Conservation (phyloP, 1,140 invertebrate genomes). For the Drosophila kurseongensis region DNA sequence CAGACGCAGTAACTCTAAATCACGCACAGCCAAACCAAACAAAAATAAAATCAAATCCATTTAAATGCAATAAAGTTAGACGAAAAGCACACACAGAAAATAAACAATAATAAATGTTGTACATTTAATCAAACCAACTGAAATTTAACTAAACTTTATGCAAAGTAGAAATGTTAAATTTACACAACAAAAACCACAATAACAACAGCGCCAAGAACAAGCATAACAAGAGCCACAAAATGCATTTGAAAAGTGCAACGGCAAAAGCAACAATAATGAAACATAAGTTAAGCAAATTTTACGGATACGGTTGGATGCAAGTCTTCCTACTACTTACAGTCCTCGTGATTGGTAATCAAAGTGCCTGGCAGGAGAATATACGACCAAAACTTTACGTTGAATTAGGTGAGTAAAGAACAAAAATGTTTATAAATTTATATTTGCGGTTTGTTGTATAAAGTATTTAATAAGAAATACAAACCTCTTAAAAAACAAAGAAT, state of each 20-base stretch:
- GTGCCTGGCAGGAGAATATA: slow-evolving; percentile 93
- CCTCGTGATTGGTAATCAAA: slow-evolving; percentile 84
- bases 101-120: slow-evolving; percentile 33
- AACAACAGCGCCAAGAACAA: slow-evolving; percentile 36
- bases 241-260: slow-evolving; percentile 50
- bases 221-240: slow-evolving; percentile 46
- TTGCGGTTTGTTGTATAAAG: background rate
- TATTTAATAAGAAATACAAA: background rate
- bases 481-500: background rate
- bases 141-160: slow-evolving; percentile 67
- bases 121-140: slow-evolving; percentile 42
- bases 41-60: slow-evolving; percentile 49
- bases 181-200: slow-evolving; percentile 47
- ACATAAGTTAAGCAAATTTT: slow-evolving; percentile 48
- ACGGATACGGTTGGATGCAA: slow-evolving; percentile 68
- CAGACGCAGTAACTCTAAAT: slow-evolving; percentile 45
- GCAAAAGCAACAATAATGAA: slow-evolving; percentile 58
- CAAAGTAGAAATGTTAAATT: slow-evolving; percentile 77
- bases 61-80: slow-evolving; percentile 27
- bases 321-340: slow-evolving; percentile 84
- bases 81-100: slow-evolving; percentile 28
- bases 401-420: slow-evolving; percentile 88
- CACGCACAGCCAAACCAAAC: slow-evolving; percentile 35
- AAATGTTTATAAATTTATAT: background rate
- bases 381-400: slow-evolving; percentile 94